Conservation (phyloP, 2,888 invertebrate genomes). For the Acanthoscelides obtectus region DNA sequence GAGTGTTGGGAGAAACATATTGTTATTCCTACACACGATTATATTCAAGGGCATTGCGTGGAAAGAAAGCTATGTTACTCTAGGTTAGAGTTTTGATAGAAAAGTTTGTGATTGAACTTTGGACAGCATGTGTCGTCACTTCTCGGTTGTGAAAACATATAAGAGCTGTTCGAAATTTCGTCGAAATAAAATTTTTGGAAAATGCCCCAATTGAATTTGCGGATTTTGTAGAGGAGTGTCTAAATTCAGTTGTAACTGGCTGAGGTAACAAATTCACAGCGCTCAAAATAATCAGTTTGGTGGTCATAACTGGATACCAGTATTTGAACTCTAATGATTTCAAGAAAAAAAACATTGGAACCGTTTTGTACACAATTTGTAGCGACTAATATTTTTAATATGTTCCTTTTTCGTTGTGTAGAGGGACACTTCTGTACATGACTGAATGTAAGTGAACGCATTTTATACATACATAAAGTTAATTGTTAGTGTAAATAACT, state of each 20-base stretch:
- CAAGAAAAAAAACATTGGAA: neutral
- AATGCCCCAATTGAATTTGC: too few relatives aligned
- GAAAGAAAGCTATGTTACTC: too few relatives aligned
- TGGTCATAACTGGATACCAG: neutral
- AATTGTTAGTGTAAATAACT: constrained; percentile 39
- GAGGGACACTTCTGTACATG: constrained; percentile 26
- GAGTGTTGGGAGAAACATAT: too few relatives aligned
- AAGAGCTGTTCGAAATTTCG: too few relatives aligned
- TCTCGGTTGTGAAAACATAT: too few relatives aligned
- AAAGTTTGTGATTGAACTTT: too few relatives aligned
- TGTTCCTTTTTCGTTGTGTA: constrained; percentile 13
- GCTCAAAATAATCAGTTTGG: neutral
- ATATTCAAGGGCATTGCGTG: too few relatives aligned
- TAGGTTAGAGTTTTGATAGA: too few relatives aligned
- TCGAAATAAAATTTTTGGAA: too few relatives aligned
- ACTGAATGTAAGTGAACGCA: constrained; percentile 35
- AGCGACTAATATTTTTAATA: constrained; percentile 7
- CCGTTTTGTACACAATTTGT: constrained; percentile 9
- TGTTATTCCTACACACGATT: too few relatives aligned
- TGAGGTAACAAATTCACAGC: neutral
- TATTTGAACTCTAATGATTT: neutral
- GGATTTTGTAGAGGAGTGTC: too few relatives aligned
- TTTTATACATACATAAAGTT: constrained; percentile 35
- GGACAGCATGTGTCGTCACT: too few relatives aligned
- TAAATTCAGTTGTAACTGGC: neutral